Percentiles rank a stretch among this genome's conserved stretches.
Evolutionary conservation across 2,888 invertebrate genomes (phyloP).

Genomic region (Chorisops tibialis): DNA sequence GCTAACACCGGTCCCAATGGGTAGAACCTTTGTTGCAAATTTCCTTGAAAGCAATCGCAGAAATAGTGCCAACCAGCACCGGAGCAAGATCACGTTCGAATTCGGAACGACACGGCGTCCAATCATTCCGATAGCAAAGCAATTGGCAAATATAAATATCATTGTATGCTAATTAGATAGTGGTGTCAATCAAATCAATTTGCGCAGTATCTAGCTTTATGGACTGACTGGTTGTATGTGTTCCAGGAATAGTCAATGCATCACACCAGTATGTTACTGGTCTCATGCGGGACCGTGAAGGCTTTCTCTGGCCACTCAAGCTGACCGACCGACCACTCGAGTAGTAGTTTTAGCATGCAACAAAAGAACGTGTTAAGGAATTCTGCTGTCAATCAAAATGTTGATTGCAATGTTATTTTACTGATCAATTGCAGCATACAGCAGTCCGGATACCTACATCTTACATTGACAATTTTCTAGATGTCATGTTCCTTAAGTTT

Average conservation of each 20-base stretch:
- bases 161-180: conserved; percentile 33
- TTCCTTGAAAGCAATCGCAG: no score
- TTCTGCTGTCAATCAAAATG: conserved; percentile 28
- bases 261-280: not conserved
- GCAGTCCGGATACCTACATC: no score
- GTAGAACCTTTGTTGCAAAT: no score
- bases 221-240: not conserved
- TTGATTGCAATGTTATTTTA: conserved; percentile 17
- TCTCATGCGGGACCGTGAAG: not conserved
- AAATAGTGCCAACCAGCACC: no score
- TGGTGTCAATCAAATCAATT: conserved; percentile 31
- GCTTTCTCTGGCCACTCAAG: not conserved
- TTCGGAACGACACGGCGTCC: no score
- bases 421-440: conserved; percentile 26
- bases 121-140: not conserved
- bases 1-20: no score
- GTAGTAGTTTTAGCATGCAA: conserved; percentile 12
- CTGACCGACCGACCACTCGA: not conserved
- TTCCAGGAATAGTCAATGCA: conserved; percentile 20
- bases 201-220: conserved; percentile 14
- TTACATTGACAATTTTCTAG: no score
- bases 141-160: conserved; percentile 26
- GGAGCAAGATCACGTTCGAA: no score
- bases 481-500: no score
- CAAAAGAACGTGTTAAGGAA: conserved; percentile 26